These are phyloP conservation scores for Tuta absoluta DNA, from an alignment of 2,888 invertebrate genomes.

Conservation along the genomic window DNA sequence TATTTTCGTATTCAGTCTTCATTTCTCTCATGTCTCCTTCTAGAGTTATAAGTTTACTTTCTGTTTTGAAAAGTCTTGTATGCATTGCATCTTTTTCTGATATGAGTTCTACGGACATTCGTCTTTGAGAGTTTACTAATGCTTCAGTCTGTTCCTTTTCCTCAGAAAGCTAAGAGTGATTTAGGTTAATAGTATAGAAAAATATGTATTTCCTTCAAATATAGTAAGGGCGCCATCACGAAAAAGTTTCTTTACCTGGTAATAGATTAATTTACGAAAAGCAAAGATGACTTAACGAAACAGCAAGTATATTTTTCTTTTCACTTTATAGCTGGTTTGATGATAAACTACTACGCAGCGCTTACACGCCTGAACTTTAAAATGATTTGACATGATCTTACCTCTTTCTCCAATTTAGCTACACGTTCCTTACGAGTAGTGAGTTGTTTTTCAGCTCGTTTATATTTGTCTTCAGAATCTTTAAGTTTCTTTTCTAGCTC, in stretches of 20 bases:
- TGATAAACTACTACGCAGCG: background rate
- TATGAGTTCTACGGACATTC: slow-evolving; percentile 68
- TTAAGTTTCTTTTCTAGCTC: slow-evolving; percentile 85
- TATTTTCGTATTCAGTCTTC: slow-evolving; percentile 81
- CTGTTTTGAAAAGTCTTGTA: slow-evolving; percentile 68
- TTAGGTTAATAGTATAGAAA: background rate
- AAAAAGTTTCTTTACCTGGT: no score
- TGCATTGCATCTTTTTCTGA: slow-evolving; percentile 75
- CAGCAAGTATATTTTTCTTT: no score
- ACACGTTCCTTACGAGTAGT: slow-evolving; percentile 80
- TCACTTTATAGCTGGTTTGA: background rate
- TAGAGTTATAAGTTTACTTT: slow-evolving; percentile 72
- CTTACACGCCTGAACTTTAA: background rate
- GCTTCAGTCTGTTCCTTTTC: slow-evolving; percentile 73
- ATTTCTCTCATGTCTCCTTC: slow-evolving; percentile 77
- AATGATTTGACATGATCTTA: slow-evolving; percentile 49
- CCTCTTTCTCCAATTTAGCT: slow-evolving; percentile 82
- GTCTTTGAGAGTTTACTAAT: slow-evolving; percentile 61
- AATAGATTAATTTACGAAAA: no score
- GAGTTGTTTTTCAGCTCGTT: slow-evolving; percentile 80
- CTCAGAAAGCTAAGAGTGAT: slow-evolving; percentile 68
- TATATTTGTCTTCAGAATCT: slow-evolving; percentile 84
- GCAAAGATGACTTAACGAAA: no score
- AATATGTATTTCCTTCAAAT: background rate
- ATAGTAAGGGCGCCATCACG: background rate